Evolutionary conservation across 2,888 invertebrate genomes (phyloP).

Genomic region (Cosmorhoe ocellata): DNA sequence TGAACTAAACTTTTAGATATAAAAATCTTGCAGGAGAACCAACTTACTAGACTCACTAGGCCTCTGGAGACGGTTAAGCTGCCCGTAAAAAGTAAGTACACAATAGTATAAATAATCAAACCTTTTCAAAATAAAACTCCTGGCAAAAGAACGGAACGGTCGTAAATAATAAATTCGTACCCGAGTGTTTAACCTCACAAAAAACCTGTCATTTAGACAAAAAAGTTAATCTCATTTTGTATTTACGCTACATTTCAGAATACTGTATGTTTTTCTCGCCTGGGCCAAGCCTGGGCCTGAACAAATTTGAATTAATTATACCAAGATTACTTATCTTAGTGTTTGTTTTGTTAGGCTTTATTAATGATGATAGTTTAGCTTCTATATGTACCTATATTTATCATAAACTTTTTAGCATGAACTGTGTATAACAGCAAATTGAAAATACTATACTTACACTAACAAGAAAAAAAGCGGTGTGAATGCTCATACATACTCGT

Average conservation of each 20-base stretch:
- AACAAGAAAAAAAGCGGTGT: too few species aligned
- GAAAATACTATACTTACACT: too few species aligned
- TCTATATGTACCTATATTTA: background rate
- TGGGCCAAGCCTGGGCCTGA: conserved; percentile 1
- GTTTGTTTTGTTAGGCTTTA: background rate
- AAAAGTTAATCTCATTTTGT: conserved; percentile 44
- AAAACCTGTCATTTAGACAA: conserved; percentile 46
- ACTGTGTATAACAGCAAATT: too few species aligned
- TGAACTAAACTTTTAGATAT: background rate
- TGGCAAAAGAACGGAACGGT: conserved; percentile 37
- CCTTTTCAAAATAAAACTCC: conserved; percentile 3
- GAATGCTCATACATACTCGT: too few species aligned
- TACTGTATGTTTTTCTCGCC: conserved; percentile 22
- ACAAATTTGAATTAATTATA: conserved; percentile 25
- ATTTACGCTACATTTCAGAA: conserved; percentile 39
- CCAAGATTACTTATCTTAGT: conserved; percentile 1
- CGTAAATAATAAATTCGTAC: conserved; percentile 38
- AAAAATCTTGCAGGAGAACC: too few species aligned
- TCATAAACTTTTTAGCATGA: background rate
- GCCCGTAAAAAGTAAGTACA: too few species aligned
- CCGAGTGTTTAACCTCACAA: conserved; percentile 36
- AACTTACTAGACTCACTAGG: too few species aligned
- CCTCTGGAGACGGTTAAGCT: too few species aligned
- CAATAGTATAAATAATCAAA: background rate
- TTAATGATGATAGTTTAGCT: background rate